These are phyloP conservation scores for Prochilodus magdalenae DNA, from an alignment of 2,113 vertebrate genomes.

Conservation along the genomic window DNA sequence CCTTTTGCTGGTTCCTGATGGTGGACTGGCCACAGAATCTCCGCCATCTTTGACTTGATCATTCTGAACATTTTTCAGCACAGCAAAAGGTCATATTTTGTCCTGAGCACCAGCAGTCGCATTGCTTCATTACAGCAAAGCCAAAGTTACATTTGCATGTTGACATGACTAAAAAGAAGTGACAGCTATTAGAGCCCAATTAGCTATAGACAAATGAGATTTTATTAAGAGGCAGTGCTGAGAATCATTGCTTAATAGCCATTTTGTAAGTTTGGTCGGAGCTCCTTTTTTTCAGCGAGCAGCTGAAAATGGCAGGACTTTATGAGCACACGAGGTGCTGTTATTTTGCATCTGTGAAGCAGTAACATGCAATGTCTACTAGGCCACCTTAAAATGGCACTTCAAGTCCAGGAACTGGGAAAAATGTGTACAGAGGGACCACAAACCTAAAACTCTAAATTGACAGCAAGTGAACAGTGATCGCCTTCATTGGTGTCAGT, in stretches of 20 bases:
- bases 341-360: background rate
- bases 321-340: background rate
- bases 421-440: background rate
- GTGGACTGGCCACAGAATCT: background rate
- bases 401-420: background rate
- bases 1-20: background rate
- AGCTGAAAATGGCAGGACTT: background rate
- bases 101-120: background rate
- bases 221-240: background rate
- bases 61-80: background rate
- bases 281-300: background rate
- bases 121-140: background rate
- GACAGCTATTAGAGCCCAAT: background rate
- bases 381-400: background rate
- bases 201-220: background rate
- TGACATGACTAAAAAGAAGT: slow-evolving; percentile 6
- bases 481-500: background rate
- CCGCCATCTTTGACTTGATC: background rate
- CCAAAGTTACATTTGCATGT: background rate
- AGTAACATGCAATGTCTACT: background rate
- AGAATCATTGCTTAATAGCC: background rate
- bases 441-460: background rate
- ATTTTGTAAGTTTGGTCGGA: background rate
- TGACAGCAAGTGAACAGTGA: background rate
- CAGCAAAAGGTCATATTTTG: background rate